These are phyloP conservation scores for Eleginops maclovinus DNA, from an alignment of 2,113 vertebrate species.

Conservation along the genomic window DNA sequence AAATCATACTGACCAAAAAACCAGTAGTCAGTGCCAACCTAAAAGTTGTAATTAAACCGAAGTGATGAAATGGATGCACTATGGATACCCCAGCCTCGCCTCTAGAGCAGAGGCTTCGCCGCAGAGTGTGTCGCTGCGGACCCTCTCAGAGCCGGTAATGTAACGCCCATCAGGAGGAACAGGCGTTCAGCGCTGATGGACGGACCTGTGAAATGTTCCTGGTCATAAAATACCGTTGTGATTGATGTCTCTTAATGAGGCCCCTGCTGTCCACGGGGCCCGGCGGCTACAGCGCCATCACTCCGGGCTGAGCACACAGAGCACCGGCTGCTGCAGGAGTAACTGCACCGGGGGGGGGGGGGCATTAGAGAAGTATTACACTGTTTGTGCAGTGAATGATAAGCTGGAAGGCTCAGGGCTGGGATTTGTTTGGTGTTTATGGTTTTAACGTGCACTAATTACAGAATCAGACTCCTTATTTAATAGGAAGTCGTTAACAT, in stretches of 20 bases:
- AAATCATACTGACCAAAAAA: background rate
- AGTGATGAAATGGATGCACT: background rate
- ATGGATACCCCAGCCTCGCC: background rate
- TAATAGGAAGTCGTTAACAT: background rate
- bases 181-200: background rate
- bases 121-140: no score
- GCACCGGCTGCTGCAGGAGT: background rate
- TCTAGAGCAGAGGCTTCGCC: no score
- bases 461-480: background rate
- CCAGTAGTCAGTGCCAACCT: background rate
- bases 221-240: background rate
- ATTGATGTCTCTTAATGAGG: constrained; percentile 7
- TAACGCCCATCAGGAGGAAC: background rate
- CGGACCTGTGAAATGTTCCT: constrained; percentile 3
- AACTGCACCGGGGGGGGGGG: background rate
- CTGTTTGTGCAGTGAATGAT: background rate
- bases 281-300: background rate
- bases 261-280: background rate
- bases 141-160: background rate
- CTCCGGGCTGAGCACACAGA: background rate
- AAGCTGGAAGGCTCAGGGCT: background rate
- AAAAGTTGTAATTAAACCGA: background rate
- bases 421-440: constrained; percentile 1
- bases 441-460: background rate
- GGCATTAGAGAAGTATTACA: background rate